These are phyloP conservation scores for Ianthella basta DNA, from an alignment of 37 sponge, comb jelly and placozoan species.

Conservation along the genomic window DNA sequence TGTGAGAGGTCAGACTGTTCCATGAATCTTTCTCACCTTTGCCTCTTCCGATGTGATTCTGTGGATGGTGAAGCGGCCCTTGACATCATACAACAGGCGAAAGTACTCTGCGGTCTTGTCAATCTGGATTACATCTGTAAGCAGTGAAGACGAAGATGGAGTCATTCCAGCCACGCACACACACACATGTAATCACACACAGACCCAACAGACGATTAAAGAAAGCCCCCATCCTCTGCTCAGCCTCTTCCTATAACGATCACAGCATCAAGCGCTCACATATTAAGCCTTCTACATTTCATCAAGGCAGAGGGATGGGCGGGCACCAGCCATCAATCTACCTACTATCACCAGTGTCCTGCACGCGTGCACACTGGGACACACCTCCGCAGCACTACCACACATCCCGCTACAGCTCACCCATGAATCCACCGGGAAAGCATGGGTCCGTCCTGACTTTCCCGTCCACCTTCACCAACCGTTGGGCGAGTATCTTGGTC, in stretches of 20 bases:
- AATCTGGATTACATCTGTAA: conserved; percentile 89
- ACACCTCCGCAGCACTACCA: too few relatives aligned
- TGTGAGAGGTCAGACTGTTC: too few relatives aligned
- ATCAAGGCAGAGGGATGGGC: background rate
- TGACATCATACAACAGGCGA: conserved; percentile 94
- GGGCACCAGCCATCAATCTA: background rate
- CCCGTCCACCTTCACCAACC: conserved; percentile 95
- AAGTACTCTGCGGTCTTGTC: conserved; percentile 96
- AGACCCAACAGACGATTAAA: too few relatives aligned
- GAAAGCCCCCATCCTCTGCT: too few relatives aligned
- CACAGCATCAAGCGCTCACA: background rate
- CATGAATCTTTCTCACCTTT: conserved; percentile 37
- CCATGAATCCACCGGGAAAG: conserved; percentile 96
- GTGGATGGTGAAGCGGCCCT: conserved; percentile 96
- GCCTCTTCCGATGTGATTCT: conserved; percentile 93
- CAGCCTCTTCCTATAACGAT: too few relatives aligned
- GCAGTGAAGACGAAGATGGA: background rate
- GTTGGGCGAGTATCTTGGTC: conserved; percentile 88
- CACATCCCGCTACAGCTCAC: too few relatives aligned
- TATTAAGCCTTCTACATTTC: conserved; percentile 7
- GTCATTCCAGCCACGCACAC: background rate
- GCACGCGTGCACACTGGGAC: too few relatives aligned
- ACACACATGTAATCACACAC: too few relatives aligned
- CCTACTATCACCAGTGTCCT: too few relatives aligned
- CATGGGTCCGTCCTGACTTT: conserved; percentile 94